These are phyloP conservation scores for Poicephalus gulielmi DNA, from an alignment of 2,113 vertebrate genomes.

Conservation along the genomic window DNA sequence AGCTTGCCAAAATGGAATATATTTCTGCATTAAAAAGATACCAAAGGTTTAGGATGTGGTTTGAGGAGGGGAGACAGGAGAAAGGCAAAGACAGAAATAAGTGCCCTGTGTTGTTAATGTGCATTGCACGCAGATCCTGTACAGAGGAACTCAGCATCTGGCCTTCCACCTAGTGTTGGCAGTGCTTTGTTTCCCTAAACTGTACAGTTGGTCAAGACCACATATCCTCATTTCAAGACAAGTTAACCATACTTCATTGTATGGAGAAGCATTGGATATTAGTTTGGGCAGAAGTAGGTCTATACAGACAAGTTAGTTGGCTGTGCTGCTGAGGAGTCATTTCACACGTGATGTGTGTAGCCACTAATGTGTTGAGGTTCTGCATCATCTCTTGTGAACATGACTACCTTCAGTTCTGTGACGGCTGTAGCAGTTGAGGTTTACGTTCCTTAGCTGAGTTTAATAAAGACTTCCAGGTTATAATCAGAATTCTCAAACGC, in stretches of 20 bases:
- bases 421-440: not conserved
- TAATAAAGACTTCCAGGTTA: not conserved
- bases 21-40: not conserved
- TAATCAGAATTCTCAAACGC: not conserved
- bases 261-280: fast-evolving
- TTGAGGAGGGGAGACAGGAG: not conserved
- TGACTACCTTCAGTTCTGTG: not conserved
- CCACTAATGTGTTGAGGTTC: fast-evolving
- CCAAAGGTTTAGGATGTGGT: not conserved
- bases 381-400: not conserved
- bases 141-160: fast-evolving
- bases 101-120: fast-evolving
- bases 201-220: fast-evolving
- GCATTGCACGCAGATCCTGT: fast-evolving
- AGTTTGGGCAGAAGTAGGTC: not conserved
- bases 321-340: not conserved
- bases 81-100: not conserved
- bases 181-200: fast-evolving
- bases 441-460: not conserved
- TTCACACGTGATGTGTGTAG: not conserved
- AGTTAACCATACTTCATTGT: not conserved
- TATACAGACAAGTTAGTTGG: fast-evolving
- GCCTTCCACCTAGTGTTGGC: fast-evolving
- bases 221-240: not conserved
- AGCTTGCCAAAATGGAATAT: not conserved